Evolutionary conservation across 2,113 vertebrate species (phyloP).

Genomic region (Antechinus flavipes): DNA sequence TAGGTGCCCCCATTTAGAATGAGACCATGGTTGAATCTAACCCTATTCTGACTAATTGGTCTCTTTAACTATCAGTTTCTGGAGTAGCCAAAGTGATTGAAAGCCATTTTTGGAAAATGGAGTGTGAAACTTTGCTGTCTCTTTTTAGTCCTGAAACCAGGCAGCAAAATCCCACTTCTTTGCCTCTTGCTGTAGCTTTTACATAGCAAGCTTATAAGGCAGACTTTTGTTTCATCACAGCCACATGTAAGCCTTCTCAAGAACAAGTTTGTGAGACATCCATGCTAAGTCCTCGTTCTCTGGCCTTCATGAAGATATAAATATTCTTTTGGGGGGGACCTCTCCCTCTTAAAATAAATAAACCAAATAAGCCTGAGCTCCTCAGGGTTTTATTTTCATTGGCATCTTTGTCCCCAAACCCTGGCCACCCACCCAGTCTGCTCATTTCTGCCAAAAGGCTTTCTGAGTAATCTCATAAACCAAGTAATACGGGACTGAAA

Average conservation of each 20-base stretch:
- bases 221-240: not conserved
- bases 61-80: not conserved
- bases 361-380: not conserved
- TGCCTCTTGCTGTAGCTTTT: not conserved
- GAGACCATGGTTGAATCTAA: not conserved
- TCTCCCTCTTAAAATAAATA: not conserved
- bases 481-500: not conserved
- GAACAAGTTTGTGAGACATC: not conserved
- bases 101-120: not conserved
- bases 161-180: not conserved
- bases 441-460: not conserved
- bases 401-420: not conserved
- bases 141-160: not conserved
- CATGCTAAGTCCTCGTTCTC: not conserved
- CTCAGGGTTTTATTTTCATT: not conserved
- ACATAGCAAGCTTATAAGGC: not conserved
- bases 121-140: not conserved
- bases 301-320: not conserved
- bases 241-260: not conserved
- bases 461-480: not conserved
- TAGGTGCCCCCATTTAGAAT: fast-evolving
- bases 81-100: not conserved
- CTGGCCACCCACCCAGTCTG: not conserved
- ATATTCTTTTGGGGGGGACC: not conserved
- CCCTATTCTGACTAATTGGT: not conserved